Conservation (phyloP, 2,888 invertebrate species). For the Panzeria rudis region DNA sequence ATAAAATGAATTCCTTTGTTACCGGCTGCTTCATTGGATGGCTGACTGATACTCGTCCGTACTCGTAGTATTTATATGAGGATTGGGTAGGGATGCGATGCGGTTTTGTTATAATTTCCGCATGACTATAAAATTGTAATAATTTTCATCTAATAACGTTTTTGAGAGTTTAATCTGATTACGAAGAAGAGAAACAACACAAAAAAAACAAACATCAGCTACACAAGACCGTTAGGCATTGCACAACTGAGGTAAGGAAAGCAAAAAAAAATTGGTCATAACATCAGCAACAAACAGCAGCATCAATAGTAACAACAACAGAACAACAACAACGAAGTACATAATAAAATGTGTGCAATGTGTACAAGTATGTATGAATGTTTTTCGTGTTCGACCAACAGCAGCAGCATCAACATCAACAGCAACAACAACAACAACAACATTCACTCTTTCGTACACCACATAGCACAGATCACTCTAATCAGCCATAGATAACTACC, state of each 20-base stretch:
- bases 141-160: conserved; percentile 73
- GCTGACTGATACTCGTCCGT: conserved; percentile 47
- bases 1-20: conserved; percentile 61
- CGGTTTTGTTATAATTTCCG: conserved; percentile 71
- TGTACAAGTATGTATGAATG: conserved; percentile 17
- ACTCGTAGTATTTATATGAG: conserved; percentile 33
- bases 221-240: conserved; percentile 67
- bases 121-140: conserved; percentile 72
- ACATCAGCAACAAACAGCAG: conserved; percentile 57
- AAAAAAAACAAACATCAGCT: background rate
- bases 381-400: conserved; percentile 55
- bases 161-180: conserved; percentile 73
- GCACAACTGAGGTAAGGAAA: conserved; percentile 37
- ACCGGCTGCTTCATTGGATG: conserved; percentile 33
- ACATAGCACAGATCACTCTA: conserved; percentile 69
- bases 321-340: conserved; percentile 26
- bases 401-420: conserved; percentile 39
- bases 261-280: conserved; percentile 43
- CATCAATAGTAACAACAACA: conserved; percentile 48
- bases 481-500: conserved; percentile 71
- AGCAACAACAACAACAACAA: conserved; percentile 23
- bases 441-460: conserved; percentile 37
- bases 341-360: conserved; percentile 45
- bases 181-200: conserved; percentile 50
- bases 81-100: conserved; percentile 54